Base-by-base conservation (phyloP, 2,797 vertebrate genomes). In the Malacoctenus gilli region DNA sequence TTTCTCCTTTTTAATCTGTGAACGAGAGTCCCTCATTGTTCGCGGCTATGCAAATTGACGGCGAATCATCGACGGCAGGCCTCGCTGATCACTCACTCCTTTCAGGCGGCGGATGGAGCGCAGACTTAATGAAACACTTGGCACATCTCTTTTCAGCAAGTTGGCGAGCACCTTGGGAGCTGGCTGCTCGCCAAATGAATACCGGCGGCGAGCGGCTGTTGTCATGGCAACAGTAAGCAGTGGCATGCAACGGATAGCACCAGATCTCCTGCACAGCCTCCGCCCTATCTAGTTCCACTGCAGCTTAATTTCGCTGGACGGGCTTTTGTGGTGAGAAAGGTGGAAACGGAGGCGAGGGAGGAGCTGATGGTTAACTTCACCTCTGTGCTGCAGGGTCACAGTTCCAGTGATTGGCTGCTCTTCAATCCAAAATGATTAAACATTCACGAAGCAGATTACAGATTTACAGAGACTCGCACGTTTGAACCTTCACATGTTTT, bases 161-260 rank as follows among this genome's bases (percentile, higher is more conserved):
- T 67, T 75, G 75, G 66, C 53, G 55, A 70, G 68, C 75, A 71
- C 79, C 80, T 82, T 75, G 69, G 75, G 76, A 68, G 59, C 70
- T 80, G 82, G 82, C 78, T 0, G 57, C 54, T n/a, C 0, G 72
- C 77, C 76, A 80, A 61, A 72, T 50, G 47, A 69, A 53, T 52
- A 44, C 68, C 35, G 54, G 40, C 38, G 46, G 61, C 19, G 23
- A 72, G 53, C 4, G 49, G 65, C 79, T 75, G 88, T 87, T 78
- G 85, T 82, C 87, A 84, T 83, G 79, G 85, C 57, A 80, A 88
- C 77, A 22, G 61, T 9, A 73, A 52, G 77, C 60, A 53, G 68
- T 15, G 44, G 64, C 68, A 70, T 68, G 62, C 59, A 59, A 13
- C 22, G 43, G 59, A 64, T 47, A 47, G 43, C 65, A 34, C 39